Conservation (phyloP, 2,888 invertebrate genomes). For the Drosophila gaucha region DNA sequence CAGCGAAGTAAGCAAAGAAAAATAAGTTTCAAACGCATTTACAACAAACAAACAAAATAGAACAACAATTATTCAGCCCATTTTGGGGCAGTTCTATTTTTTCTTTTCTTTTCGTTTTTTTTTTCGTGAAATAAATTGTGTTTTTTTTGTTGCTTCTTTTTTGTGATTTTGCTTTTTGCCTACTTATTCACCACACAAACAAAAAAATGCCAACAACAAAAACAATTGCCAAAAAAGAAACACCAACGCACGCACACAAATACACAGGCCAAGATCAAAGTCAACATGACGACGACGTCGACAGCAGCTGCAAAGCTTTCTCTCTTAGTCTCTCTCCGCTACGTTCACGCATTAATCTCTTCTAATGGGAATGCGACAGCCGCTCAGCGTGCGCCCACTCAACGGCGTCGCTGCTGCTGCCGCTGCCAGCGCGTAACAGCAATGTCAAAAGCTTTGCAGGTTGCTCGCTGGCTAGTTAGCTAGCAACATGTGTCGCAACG, state of each 20-base stretch:
- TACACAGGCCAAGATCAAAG: slow-evolving; percentile 68
- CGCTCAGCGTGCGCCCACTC: slow-evolving; percentile 51
- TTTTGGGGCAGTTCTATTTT: slow-evolving; percentile 45
- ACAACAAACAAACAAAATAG: slow-evolving; percentile 38
- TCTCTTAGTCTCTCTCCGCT: slow-evolving; percentile 19
- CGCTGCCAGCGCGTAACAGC: slow-evolving; percentile 13
- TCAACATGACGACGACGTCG: slow-evolving; percentile 50
- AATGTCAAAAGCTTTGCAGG: slow-evolving; percentile 29
- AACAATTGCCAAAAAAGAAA: slow-evolving; percentile 49
- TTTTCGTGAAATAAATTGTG: slow-evolving; percentile 9
- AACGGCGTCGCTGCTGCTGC: slow-evolving; percentile 15
- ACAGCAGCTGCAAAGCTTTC: slow-evolving; percentile 30
- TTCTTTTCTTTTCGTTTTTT: slow-evolving; percentile 18
- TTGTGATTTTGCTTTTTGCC: slow-evolving; percentile 41
- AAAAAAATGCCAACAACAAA: slow-evolving; percentile 60
- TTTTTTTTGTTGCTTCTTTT: slow-evolving; percentile 17
- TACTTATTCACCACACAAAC: slow-evolving; percentile 64
- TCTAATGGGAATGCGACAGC: slow-evolving; percentile 39
- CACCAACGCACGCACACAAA: slow-evolving; percentile 41
- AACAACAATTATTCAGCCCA: slow-evolving; percentile 28
- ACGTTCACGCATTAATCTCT: slow-evolving; percentile 50
- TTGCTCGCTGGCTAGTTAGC: slow-evolving; percentile 10
- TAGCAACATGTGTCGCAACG: slow-evolving; percentile 15
- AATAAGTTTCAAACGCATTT: slow-evolving; percentile 4
- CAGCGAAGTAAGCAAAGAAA: slow-evolving; percentile 32